Evolutionary conservation across 2,888 invertebrate genomes (phyloP).

Genomic region (Hemaris fuciformis): DNA sequence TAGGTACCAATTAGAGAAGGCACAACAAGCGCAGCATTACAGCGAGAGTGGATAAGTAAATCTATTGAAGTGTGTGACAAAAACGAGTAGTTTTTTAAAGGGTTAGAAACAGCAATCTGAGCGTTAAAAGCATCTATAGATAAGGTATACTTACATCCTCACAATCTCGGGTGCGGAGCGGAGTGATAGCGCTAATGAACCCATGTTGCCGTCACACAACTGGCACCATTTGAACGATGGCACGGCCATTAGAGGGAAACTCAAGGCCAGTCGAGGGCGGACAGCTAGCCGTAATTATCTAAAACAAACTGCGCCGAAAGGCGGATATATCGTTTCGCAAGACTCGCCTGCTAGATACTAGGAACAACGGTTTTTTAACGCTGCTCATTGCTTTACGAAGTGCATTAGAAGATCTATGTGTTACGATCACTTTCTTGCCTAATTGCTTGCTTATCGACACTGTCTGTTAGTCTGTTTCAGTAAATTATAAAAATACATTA

Average conservation of each 20-base stretch:
- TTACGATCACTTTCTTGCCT: neutral
- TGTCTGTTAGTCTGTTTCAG: neutral
- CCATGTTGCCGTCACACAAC: constrained; percentile 71
- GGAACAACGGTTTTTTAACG: constrained; percentile 12
- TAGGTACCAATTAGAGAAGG: constrained; percentile 1
- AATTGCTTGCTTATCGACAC: neutral
- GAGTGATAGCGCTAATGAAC: constrained; percentile 78
- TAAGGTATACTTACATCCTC: constrained; percentile 58
- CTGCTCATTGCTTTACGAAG: neutral
- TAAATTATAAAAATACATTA: neutral
- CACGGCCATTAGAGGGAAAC: constrained; percentile 60
- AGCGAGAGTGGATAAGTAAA: constrained; percentile 41
- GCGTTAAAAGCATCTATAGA: constrained; percentile 73
- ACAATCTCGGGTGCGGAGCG: constrained; percentile 52
- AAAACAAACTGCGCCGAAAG: constrained; percentile 53
- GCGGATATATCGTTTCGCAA: constrained; percentile 41
- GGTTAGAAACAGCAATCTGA: constrained; percentile 57
- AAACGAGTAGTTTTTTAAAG: constrained; percentile 37
- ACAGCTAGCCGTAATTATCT: constrained; percentile 70
- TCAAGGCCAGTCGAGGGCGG: constrained; percentile 64
- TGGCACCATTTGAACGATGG: constrained; percentile 68
- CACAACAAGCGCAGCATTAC: constrained; percentile 5
- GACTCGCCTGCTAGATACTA: constrained; percentile 1
- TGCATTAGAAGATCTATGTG: neutral
- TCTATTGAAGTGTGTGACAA: constrained; percentile 43